Conservation (phyloP, 2,113 vertebrate genomes). For the Cheirogaleus medius region DNA sequence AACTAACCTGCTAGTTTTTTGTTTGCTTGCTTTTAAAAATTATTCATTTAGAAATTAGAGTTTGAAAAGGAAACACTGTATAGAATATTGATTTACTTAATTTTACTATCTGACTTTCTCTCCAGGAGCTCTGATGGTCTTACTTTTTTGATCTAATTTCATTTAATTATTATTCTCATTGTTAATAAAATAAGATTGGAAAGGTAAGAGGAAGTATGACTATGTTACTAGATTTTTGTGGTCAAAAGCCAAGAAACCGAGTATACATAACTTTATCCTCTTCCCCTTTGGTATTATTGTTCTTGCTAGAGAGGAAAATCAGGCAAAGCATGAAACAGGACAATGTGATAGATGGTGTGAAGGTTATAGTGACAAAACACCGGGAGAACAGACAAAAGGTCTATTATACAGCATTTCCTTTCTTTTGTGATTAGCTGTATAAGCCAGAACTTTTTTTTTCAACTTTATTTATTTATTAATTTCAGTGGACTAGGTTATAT, state of each 20-base stretch:
- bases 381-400: background rate
- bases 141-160: constrained; percentile 20
- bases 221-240: constrained; percentile 31
- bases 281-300: constrained; percentile 16
- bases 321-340: background rate
- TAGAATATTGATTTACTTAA: constrained; percentile 12
- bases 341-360: constrained; percentile 16
- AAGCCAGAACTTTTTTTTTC: constrained; percentile 53
- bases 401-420: constrained; percentile 61
- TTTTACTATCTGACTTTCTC: constrained; percentile 16
- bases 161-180: constrained; percentile 33
- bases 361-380: constrained; percentile 1
- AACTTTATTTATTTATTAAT: constrained; percentile 63
- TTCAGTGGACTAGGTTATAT: constrained; percentile 32
- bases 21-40: constrained; percentile 39
- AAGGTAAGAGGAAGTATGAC: constrained; percentile 49
- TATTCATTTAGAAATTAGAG: constrained; percentile 47
- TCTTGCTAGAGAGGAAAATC: constrained; percentile 49
- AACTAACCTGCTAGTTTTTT: background rate
- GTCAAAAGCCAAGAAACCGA: constrained; percentile 55
- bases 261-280: background rate
- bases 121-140: background rate
- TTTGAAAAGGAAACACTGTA: background rate
- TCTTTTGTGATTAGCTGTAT: constrained; percentile 22
- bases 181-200: constrained; percentile 20